These are phyloP conservation scores for Canis aureus DNA, from an alignment of 2,113 vertebrate species.

Conservation along the genomic window DNA sequence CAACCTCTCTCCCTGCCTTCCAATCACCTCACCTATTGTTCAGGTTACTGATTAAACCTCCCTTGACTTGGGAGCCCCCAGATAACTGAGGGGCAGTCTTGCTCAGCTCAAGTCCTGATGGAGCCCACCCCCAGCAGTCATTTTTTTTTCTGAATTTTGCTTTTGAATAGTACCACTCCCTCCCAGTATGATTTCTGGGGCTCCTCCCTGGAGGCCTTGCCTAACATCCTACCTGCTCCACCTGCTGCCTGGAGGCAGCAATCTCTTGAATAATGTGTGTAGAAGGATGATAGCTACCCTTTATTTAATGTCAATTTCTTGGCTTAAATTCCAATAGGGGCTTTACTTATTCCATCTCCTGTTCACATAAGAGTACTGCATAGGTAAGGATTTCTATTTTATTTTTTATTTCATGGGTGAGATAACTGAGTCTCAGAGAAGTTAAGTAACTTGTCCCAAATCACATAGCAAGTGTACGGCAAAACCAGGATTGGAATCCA, in stretches of 20 bases:
- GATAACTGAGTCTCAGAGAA: background rate
- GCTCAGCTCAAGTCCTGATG: background rate
- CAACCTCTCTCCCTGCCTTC: slow-evolving; percentile 79
- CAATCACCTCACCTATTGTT: slow-evolving; percentile 64
- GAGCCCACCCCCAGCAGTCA: background rate
- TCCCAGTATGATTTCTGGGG: slow-evolving; percentile 24
- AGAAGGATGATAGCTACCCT: background rate
- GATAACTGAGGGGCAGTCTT: background rate
- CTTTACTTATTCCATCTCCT: background rate
- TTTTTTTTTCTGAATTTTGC: background rate
- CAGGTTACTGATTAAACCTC: slow-evolving; percentile 88
- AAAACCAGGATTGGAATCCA: background rate
- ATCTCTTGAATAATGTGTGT: background rate
- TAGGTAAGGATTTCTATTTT: background rate
- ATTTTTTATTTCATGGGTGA: slow-evolving; percentile 1
- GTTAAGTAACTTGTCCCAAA: background rate
- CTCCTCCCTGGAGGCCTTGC: background rate
- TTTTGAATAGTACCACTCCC: background rate
- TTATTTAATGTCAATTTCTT: background rate
- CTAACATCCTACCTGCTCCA: background rate
- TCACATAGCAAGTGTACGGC: background rate
- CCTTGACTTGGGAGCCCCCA: slow-evolving; percentile 39
- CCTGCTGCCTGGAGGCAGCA: background rate
- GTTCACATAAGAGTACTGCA: background rate
- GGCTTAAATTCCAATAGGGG: background rate